Conservation (phyloP, 2,797 vertebrate species). For the Poecilia picta region DNA sequence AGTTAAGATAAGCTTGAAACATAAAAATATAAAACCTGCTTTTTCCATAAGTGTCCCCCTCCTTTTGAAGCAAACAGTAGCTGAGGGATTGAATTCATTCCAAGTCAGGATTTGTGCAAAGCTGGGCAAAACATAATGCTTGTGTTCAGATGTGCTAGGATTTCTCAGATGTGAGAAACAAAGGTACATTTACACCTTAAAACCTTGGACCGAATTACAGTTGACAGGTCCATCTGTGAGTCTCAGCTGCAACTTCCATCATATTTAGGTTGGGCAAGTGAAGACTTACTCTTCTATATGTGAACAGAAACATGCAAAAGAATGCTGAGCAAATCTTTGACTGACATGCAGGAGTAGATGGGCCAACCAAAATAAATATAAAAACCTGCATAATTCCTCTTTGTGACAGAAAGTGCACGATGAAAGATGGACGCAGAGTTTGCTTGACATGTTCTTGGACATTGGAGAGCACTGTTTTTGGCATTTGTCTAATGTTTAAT, state of each 20-base stretch:
- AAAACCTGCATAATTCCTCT: not conserved
- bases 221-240: constrained; percentile 69
- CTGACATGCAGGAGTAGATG: constrained; percentile 24
- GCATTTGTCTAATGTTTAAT: not conserved
- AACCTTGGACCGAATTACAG: constrained; percentile 63
- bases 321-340: constrained; percentile 16
- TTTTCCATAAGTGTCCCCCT: constrained; percentile 49
- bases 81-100: constrained; percentile 29
- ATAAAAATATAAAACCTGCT: constrained; percentile 39
- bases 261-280: constrained; percentile 41
- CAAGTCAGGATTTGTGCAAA: constrained; percentile 34
- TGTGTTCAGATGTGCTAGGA: constrained; percentile 53
- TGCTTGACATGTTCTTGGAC: not conserved
- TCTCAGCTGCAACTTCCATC: constrained; percentile 46
- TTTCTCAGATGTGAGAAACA: constrained; percentile 67
- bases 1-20: too few relatives aligned
- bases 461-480: constrained; percentile 1
- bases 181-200: constrained; percentile 68
- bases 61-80: constrained; percentile 28
- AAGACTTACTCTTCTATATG: not conserved
- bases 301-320: constrained; percentile 24
- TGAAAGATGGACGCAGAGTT: constrained; percentile 9
- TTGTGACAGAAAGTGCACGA: not conserved
- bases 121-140: constrained; percentile 49
- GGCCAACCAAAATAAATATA: constrained; percentile 13